phyloP scores from a whole-genome alignment of 2,113 vertebrate genomes.

The Brienomyrus brachyistius region DNA sequence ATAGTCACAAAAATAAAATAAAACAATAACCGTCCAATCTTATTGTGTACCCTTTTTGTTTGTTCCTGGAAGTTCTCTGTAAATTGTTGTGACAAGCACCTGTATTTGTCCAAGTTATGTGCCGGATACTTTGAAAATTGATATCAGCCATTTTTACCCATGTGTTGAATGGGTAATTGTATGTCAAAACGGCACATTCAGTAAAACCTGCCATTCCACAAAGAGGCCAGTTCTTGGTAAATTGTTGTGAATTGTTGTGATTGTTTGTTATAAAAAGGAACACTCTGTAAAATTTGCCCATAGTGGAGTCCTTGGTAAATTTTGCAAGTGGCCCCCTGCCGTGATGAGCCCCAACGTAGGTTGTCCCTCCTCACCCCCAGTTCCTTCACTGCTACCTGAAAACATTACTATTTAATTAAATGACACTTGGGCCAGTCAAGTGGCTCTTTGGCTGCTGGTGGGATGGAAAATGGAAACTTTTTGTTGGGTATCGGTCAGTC shows the following conservation, averaged over 20 bases:
- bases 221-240: background rate
- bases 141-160: background rate
- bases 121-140: background rate
- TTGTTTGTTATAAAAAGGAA: background rate
- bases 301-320: background rate
- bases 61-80: background rate
- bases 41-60: background rate
- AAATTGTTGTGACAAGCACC: background rate
- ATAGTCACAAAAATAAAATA: background rate
- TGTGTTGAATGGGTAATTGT: background rate
- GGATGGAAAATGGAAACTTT: background rate
- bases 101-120: background rate
- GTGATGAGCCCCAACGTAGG: background rate
- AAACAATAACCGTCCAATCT: background rate
- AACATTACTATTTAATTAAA: background rate
- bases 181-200: background rate
- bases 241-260: background rate
- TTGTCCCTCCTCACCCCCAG: background rate
- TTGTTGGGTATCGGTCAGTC: background rate
- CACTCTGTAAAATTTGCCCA: background rate
- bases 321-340: background rate
- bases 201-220: background rate
- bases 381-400: background rate
- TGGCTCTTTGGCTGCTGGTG: background rate
- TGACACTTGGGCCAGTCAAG: background rate